Percentiles rank a stretch among this genome's conserved stretches.
These are phyloP conservation scores for Helostoma temminkii DNA, from an alignment of 2,797 vertebrate species.

Conservation along the genomic window DNA sequence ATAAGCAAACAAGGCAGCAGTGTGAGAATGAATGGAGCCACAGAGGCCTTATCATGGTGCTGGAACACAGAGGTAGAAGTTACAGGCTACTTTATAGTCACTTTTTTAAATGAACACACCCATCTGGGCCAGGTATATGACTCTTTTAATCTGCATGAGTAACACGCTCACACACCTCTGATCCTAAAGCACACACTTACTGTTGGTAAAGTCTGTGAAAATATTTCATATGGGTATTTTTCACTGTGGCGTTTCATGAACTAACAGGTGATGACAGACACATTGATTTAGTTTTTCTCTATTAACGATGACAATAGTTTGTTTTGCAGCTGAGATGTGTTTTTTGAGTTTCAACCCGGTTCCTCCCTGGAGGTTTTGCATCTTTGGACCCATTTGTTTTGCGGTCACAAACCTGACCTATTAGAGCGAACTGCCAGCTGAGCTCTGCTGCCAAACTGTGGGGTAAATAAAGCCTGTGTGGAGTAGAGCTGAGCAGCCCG, in stretches of 20 bases:
- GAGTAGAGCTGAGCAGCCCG: constrained; percentile 24
- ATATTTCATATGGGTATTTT: too few species aligned
- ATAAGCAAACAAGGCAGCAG: constrained; percentile 30
- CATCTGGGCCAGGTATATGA: neutral
- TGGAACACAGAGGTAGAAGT: too few species aligned
- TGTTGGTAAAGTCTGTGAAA: too few species aligned
- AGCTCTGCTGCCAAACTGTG: constrained; percentile 38
- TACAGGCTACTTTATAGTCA: neutral
- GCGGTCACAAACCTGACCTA: constrained; percentile 41
- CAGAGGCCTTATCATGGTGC: constrained; percentile 20
- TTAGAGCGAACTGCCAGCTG: constrained; percentile 39
- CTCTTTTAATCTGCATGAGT: too few species aligned
- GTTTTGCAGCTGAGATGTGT: neutral
- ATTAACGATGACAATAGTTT: too few species aligned
- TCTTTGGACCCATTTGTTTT: constrained; percentile 30
- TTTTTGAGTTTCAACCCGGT: neutral
- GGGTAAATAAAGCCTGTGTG: constrained; percentile 47
- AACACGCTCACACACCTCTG: too few species aligned
- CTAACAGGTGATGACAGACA: too few species aligned
- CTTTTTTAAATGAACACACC: neutral
- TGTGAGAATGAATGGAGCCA: constrained; percentile 20
- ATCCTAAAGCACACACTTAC: too few species aligned
- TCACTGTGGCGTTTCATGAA: too few species aligned
- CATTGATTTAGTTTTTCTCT: too few species aligned
- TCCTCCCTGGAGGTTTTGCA: neutral